These are phyloP conservation scores for Phrynocephalus guinanensis DNA, from an alignment of 2,797 vertebrate genomes.

Conservation along the genomic window DNA sequence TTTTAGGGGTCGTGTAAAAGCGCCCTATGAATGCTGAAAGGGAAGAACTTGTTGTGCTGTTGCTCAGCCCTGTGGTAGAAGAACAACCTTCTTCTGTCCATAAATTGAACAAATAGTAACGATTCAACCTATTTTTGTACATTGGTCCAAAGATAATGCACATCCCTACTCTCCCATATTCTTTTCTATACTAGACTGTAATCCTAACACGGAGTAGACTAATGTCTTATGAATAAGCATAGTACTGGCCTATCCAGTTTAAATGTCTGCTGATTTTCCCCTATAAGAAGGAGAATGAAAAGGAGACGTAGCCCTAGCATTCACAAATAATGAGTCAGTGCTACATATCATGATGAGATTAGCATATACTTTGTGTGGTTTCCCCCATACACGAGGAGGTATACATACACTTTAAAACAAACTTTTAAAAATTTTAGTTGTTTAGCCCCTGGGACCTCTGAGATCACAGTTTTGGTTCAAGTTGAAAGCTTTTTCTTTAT, in stretches of 20 bases:
- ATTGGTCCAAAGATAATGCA: too few relatives aligned
- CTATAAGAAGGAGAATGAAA: not conserved
- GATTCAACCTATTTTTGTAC: too few relatives aligned
- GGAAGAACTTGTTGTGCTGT: too few relatives aligned
- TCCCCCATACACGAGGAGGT: not conserved
- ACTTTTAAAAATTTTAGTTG: not conserved
- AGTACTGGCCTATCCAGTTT: not conserved
- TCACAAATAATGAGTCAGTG: constrained; percentile 9
- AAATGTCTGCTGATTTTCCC: not conserved
- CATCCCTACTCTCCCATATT: too few relatives aligned
- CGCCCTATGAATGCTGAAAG: too few relatives aligned
- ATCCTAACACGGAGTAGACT: not conserved
- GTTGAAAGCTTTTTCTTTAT: constrained; percentile 31
- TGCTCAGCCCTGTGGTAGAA: too few relatives aligned
- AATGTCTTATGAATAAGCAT: not conserved
- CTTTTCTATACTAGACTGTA: not conserved
- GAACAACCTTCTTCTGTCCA: too few relatives aligned
- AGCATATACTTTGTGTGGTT: not conserved
- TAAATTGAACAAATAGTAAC: too few relatives aligned
- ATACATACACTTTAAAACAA: not conserved
- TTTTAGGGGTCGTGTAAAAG: too few relatives aligned
- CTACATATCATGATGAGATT: not conserved
- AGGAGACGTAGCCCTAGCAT: not conserved
- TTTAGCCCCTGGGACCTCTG: constrained; percentile 10
- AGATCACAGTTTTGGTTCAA: constrained; percentile 18